A percentile compares a stretch with the other conserved stretches of the same genome.
Conservation (phyloP, 2,113 vertebrate species). For the Geococcyx californianus region DNA sequence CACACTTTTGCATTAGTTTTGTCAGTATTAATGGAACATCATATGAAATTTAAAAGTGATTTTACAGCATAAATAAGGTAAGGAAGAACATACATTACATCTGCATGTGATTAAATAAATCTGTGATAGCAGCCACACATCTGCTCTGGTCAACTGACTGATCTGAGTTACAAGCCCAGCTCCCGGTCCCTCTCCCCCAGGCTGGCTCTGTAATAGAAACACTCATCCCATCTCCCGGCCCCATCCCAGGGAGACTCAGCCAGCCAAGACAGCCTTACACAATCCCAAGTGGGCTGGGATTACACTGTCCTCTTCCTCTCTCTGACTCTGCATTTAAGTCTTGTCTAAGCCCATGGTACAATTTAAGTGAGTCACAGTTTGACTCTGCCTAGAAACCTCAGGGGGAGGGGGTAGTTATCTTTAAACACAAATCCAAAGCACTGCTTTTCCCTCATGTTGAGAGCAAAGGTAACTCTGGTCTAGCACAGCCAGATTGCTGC, state of each 20-base stretch:
- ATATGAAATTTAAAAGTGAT: neutral
- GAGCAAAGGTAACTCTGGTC: neutral
- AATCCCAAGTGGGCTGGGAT: neutral
- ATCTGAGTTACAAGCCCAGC: neutral
- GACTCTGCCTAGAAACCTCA: neutral
- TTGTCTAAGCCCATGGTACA: neutral
- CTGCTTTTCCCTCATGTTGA: neutral
- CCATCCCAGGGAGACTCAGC: no score
- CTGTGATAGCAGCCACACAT: neutral
- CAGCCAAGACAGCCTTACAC: neutral
- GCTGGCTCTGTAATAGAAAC: neutral
- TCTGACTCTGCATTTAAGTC: neutral
- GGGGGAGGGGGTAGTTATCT: no score
- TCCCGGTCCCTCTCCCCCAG: neutral
- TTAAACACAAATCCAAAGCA: neutral
- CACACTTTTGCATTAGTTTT: neutral
- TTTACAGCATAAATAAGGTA: neutral
- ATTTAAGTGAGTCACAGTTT: neutral
- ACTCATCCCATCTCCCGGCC: neutral
- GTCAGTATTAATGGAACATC: accelerated
- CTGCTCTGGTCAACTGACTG: neutral
- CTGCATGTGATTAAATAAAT: neutral
- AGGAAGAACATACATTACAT: neutral
- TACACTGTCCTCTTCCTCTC: neutral
- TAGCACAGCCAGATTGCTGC: neutral